phyloP scores from a whole-genome alignment of 2,888 invertebrate genomes.

The Agonum fuliginosum region DNA sequence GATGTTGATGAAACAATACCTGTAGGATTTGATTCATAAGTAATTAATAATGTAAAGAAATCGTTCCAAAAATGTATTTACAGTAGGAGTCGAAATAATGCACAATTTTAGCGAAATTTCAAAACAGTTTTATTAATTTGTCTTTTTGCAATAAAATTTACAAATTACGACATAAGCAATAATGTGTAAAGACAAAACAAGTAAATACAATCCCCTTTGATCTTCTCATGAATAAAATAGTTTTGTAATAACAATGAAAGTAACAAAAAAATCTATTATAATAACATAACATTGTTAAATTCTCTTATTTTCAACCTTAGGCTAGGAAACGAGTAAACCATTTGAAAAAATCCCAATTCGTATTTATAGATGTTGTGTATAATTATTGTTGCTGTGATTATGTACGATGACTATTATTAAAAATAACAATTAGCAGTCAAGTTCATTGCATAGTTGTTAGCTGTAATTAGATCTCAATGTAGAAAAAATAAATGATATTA shows the following conservation, averaged over 20 bases:
- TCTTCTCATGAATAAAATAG: slow-evolving; percentile 49
- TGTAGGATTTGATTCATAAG: slow-evolving; percentile 45
- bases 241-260: slow-evolving; percentile 53
- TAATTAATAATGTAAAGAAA: slow-evolving; percentile 54
- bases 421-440: slow-evolving; percentile 57
- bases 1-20: slow-evolving; percentile 46
- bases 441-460: slow-evolving; percentile 60
- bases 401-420: slow-evolving; percentile 64
- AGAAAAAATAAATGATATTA: slow-evolving; percentile 59
- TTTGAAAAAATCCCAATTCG: slow-evolving; percentile 55
- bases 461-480: slow-evolving; percentile 59
- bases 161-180: slow-evolving; percentile 58
- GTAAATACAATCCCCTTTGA: slow-evolving; percentile 46
- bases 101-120: slow-evolving; percentile 57
- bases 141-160: slow-evolving; percentile 59
- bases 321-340: slow-evolving; percentile 43
- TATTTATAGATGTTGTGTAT: slow-evolving; percentile 69
- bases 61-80: slow-evolving; percentile 61
- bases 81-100: slow-evolving; percentile 53
- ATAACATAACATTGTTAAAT: slow-evolving; percentile 47
- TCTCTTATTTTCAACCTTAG: slow-evolving; percentile 55
- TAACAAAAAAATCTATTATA: slow-evolving; percentile 47
- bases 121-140: slow-evolving; percentile 55
- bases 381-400: slow-evolving; percentile 74
- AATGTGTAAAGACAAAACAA: slow-evolving; percentile 51